Conservation (phyloP, 2,888 invertebrate genomes). For the Eupithecia vulgata region DNA sequence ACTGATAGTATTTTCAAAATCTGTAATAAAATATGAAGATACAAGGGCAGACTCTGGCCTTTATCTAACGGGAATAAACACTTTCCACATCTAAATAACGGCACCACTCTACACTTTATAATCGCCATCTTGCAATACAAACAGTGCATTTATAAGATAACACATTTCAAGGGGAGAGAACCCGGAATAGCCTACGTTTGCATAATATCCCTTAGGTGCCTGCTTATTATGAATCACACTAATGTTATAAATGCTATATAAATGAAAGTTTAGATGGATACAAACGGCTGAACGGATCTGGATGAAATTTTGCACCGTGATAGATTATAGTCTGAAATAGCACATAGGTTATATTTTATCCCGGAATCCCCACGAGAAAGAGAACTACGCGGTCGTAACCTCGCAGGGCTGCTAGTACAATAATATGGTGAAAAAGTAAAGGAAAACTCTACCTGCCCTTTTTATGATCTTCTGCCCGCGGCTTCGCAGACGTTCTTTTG, state of each 20-base stretch:
- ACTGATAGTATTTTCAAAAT: background rate
- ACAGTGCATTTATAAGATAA: slow-evolving; percentile 42
- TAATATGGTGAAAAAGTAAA: background rate
- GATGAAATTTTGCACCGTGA: no score
- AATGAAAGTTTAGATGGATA: no score
- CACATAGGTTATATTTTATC: no score
- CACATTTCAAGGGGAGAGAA: slow-evolving; percentile 11
- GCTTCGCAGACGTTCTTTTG: no score
- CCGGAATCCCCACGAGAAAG: no score
- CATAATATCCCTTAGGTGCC: slow-evolving; percentile 1
- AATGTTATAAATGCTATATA: no score
- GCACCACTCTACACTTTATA: slow-evolving; percentile 16
- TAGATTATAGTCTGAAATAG: no score
- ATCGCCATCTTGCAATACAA: slow-evolving; percentile 21
- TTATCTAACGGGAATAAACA: background rate
- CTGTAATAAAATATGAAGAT: background rate
- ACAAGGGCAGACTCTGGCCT: background rate
- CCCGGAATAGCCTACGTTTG: slow-evolving; percentile 17
- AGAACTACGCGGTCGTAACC: no score
- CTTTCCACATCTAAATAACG: slow-evolving; percentile 1
- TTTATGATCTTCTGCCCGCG: no score
- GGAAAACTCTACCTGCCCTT: background rate
- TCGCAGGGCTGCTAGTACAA: no score
- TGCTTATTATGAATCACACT: background rate
- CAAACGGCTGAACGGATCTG: no score